Conservation (phyloP, 2,888 invertebrate genomes). For the Apamea crenata region DNA sequence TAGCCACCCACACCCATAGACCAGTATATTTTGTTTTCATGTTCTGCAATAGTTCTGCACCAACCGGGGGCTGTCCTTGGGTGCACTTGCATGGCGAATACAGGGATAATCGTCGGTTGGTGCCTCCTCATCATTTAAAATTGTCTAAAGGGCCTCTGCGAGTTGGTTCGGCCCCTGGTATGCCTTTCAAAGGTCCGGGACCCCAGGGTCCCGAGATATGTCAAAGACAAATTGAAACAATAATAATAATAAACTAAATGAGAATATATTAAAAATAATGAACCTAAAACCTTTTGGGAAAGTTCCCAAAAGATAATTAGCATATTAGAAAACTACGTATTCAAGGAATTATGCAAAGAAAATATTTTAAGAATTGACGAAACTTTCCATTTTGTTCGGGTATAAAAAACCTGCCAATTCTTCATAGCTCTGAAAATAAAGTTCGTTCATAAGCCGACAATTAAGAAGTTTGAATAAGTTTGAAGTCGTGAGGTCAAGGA, state of each 20-base stretch:
- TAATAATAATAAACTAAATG: background rate
- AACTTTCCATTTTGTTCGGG: slow-evolving; percentile 43
- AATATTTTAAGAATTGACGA: slow-evolving; percentile 33
- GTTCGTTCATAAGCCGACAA: slow-evolving; percentile 54
- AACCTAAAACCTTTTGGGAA: slow-evolving; percentile 11
- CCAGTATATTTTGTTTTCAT: too few relatives aligned
- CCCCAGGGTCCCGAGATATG: too few relatives aligned
- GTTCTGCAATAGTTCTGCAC: too few relatives aligned
- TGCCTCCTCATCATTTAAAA: too few relatives aligned
- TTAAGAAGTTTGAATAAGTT: slow-evolving; percentile 54
- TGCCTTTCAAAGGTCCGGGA: too few relatives aligned
- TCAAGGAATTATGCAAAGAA: slow-evolving; percentile 44
- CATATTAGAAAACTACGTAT: slow-evolving; percentile 46
- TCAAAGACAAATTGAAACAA: too few relatives aligned
- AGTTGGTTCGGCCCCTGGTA: too few relatives aligned
- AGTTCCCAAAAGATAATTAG: slow-evolving; percentile 26
- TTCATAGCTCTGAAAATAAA: slow-evolving; percentile 46
- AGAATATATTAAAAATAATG: slow-evolving; percentile 35
- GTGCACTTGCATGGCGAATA: too few relatives aligned
- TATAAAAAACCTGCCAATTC: slow-evolving; percentile 45
- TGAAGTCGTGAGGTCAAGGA: slow-evolving; percentile 45
- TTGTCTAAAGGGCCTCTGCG: too few relatives aligned
- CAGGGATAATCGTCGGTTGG: too few relatives aligned
- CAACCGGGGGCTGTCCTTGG: too few relatives aligned
- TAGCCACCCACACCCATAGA: too few relatives aligned